Conservation (phyloP, 1,140 invertebrate genomes). For the Laodelphax striatellus region DNA sequence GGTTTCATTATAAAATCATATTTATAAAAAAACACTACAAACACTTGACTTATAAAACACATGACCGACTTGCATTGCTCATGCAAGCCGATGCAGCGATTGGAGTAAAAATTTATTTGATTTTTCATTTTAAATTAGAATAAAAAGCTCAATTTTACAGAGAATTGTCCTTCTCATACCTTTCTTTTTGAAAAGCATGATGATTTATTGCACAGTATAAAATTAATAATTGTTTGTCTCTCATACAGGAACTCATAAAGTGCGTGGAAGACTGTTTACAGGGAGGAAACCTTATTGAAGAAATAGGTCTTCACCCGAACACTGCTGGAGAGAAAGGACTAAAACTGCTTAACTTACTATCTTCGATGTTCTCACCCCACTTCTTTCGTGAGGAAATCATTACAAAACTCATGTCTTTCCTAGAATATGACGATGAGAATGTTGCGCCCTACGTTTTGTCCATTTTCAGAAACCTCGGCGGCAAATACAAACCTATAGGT, state of each 20-base stretch:
- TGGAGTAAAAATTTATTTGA: too few species aligned
- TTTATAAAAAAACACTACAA: too few species aligned
- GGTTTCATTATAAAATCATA: too few species aligned
- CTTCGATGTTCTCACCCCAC: conserved; percentile 84
- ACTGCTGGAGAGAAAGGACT: conserved; percentile 73
- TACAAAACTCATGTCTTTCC: conserved; percentile 61
- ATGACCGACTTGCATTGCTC: too few species aligned
- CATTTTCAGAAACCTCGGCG: conserved; percentile 72
- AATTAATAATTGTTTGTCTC: too few species aligned
- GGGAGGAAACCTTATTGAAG: conserved; percentile 52
- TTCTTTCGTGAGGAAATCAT: conserved; percentile 80
- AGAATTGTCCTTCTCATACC: too few species aligned
- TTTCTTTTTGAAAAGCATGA: too few species aligned
- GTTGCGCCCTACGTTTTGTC: conserved; percentile 73
- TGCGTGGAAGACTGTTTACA: conserved; percentile 59
- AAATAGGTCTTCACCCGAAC: conserved; percentile 62
- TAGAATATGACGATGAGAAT: conserved; percentile 71
- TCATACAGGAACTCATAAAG: conserved; percentile 42
- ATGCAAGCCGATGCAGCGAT: too few species aligned
- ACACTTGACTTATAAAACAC: too few species aligned
- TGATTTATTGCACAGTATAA: too few species aligned
- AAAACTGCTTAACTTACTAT: conserved; percentile 68
- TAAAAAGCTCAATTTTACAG: too few species aligned
- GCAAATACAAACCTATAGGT: conserved; percentile 67
- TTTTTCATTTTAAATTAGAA: too few species aligned